phyloP scores from a whole-genome alignment of 2,797 vertebrate species.

The Epinephelus awoara region DNA sequence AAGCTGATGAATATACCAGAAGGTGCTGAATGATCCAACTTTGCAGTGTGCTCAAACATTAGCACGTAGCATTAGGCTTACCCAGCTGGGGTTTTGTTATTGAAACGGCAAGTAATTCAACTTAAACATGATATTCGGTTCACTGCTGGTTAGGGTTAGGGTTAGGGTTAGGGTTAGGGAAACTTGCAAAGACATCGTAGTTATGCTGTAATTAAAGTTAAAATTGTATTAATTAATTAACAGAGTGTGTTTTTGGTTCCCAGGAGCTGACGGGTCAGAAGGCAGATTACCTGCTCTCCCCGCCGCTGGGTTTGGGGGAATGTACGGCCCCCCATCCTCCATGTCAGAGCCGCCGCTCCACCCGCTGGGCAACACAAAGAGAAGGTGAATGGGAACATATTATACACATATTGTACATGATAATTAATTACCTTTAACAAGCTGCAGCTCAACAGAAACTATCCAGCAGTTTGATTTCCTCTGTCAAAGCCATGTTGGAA shows the following conservation, averaged over 20 bases:
- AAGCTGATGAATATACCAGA: no score
- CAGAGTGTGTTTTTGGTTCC: slow-evolving; percentile 1
- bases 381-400: slow-evolving; percentile 67
- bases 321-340: slow-evolving; percentile 54
- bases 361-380: slow-evolving; percentile 66
- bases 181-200: not conserved
- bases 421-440: not conserved
- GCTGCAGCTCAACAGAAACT: not conserved
- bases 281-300: slow-evolving; percentile 58
- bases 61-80: not conserved
- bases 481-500: not conserved
- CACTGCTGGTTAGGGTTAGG: no score
- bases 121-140: no score
- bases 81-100: not conserved
- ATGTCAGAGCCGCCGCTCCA: slow-evolving; percentile 63
- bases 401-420: not conserved
- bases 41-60: not conserved
- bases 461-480: not conserved
- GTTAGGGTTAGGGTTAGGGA: no score
- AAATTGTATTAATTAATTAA: not conserved
- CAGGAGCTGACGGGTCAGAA: slow-evolving; percentile 66
- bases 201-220: not conserved
- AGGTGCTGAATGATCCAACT: no score
- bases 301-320: slow-evolving; percentile 60
- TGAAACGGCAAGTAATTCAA: not conserved